Evolutionary conservation across 2,113 vertebrate species (phyloP), one percentile per base, ranked within the genome.

Genomic region (Typhlomys cinereus): DNA sequence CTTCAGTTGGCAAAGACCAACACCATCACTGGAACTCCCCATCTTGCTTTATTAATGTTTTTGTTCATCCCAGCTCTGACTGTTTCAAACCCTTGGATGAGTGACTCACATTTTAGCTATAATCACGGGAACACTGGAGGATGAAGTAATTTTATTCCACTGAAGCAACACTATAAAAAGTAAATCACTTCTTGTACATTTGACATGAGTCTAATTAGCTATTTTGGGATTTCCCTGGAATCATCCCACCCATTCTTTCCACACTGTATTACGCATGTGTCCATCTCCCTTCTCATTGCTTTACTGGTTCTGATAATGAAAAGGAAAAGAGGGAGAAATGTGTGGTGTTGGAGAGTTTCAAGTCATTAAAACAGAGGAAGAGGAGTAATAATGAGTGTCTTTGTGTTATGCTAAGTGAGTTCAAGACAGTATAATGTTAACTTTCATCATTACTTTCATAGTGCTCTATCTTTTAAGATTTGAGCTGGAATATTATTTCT

Each of bases 41-140:
- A 61, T 9, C 7, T 9, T 6, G 61, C 46, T 80, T 71, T 27
- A 27, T 66, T 21, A 39, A 62, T 44, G 31, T 64, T 66, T 82
- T 57, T 17, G n/a, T 67, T 50, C 61, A 44, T 90, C 41, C 79
- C 57, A 48, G 86, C 85, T 75, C 70, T 34, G 79, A 90, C 89
- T n/a, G 44, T 39, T 90, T 80, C 25, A 96, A 94, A 18, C 94
- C 70, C 74, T 88, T 91, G 91, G 85, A 75, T n/a, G 71, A 64
- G 27, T 95, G 85, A 96, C 70, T 92, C 89, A 90, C 46, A 64
- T 85, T 69, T 76, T 85, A 59, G 84, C 97, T 94, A 95, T 41
- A 96, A 95, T 67, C 75, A 81, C 80, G 84, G 95, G 88, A 97
- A 96, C 70, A 91, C 88, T 97, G n/a, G 86, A 92, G 95, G 95